Conservation (phyloP, 2,113 vertebrate species). For the Syngnathoides biaculeatus region DNA sequence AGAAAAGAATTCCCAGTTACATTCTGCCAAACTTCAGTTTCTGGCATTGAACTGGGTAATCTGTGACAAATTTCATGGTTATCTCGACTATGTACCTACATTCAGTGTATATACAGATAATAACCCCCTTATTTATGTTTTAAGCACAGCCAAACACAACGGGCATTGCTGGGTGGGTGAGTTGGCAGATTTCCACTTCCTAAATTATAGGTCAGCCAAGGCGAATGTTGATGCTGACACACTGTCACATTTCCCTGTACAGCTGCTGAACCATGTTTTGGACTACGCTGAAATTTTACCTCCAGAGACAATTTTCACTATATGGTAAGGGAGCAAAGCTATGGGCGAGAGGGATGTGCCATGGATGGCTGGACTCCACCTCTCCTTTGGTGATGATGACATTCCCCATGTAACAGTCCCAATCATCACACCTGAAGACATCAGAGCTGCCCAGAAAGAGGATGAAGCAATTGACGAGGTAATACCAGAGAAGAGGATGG, state of each 20-base stretch:
- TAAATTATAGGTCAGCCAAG: neutral
- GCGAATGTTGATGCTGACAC: constrained; percentile 12
- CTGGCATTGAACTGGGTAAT: neutral
- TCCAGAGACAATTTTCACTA: too few relatives aligned
- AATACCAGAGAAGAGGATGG: too few relatives aligned
- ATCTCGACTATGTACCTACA: neutral
- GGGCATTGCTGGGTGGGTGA: neutral
- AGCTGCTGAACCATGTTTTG: neutral
- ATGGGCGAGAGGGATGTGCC: too few relatives aligned
- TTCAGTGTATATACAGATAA: constrained; percentile 2
- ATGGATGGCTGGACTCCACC: too few relatives aligned
- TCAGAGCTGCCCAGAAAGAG: too few relatives aligned
- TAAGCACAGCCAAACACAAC: neutral
- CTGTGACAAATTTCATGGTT: neutral
- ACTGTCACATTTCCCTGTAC: neutral
- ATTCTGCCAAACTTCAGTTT: neutral
- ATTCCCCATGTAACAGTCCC: too few relatives aligned
- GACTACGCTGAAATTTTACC: constrained; percentile 5
- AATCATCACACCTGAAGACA: too few relatives aligned
- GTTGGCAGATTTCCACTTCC: neutral
- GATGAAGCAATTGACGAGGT: too few relatives aligned
- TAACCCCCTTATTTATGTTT: neutral
- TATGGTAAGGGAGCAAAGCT: too few relatives aligned
- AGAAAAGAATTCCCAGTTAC: neutral
- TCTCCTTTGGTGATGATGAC: too few relatives aligned